These are phyloP conservation scores for Aythya baeri DNA, from an alignment of 2,113 vertebrate genomes.

Conservation along the genomic window DNA sequence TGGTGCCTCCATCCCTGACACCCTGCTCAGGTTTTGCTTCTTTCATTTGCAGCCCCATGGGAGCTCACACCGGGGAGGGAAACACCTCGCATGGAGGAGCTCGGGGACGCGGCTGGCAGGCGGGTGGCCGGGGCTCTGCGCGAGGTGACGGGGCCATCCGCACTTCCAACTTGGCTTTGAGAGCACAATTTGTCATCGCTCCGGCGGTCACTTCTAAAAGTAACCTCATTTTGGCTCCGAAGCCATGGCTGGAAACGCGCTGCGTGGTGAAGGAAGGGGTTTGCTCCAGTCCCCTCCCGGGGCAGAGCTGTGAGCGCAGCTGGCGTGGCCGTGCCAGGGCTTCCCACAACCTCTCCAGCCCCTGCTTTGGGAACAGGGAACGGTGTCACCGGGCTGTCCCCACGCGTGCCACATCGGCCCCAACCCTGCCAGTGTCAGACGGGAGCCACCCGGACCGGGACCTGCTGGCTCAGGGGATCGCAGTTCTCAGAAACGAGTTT, in stretches of 20 bases:
- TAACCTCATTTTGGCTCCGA: not conserved
- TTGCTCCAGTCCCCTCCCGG: not conserved
- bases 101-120: not conserved
- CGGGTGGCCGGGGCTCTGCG: not conserved
- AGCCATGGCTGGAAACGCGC: not conserved
- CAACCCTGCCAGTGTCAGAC: no score
- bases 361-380: not conserved
- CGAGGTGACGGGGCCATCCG: not conserved
- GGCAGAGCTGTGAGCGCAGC: not conserved
- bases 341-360: not conserved
- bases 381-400: rapidly evolving
- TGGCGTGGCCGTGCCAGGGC: not conserved
- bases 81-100: not conserved
- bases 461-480: not conserved
- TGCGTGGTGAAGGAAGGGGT: not conserved
- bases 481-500: slow-evolving; percentile 48
- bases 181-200: not conserved
- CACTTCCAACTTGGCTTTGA: not conserved
- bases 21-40: no score
- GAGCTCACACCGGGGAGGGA: not conserved
- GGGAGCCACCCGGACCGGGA: not conserved
- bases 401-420: not conserved
- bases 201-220: not conserved
- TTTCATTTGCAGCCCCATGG: no score
- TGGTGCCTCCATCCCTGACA: no score